phyloP scores from a whole-genome alignment of 2,888 invertebrate genomes.

The Epistrophe grossulariae region DNA sequence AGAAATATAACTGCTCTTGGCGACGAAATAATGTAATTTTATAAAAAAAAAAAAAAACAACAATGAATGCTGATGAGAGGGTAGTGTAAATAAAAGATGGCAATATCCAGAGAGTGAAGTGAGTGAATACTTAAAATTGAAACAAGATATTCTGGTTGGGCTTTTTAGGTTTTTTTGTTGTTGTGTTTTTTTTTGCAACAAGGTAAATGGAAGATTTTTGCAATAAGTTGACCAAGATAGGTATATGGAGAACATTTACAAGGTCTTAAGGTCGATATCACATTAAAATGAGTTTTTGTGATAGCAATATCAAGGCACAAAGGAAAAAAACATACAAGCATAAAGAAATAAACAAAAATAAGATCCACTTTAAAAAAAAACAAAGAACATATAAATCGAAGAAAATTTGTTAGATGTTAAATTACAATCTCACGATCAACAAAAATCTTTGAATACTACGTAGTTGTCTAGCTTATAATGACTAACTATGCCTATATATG shows the following conservation, averaged over 20 bases:
- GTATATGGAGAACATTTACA: conserved; percentile 1
- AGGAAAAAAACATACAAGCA: not conserved
- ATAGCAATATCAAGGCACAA: not conserved
- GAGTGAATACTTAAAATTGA: conserved; percentile 5
- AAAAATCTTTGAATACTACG: too few species aligned
- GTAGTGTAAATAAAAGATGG: conserved; percentile 16
- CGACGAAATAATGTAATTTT: conserved; percentile 32
- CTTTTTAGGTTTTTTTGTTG: not conserved
- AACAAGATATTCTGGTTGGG: conserved; percentile 56
- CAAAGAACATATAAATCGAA: not conserved
- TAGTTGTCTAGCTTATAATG: too few species aligned
- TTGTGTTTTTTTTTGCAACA: not conserved
- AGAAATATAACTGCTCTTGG: conserved; percentile 23
- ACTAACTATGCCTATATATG: too few species aligned
- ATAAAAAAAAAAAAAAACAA: not conserved
- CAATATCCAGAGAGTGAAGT: conserved; percentile 8
- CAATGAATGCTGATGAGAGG: conserved; percentile 11
- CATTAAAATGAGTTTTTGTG: not conserved
- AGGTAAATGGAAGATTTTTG: conserved; percentile 27
- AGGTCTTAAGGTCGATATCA: conserved; percentile 29
- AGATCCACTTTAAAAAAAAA: not conserved
- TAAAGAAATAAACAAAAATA: not conserved
- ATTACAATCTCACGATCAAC: too few species aligned
- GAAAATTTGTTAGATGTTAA: too few species aligned
- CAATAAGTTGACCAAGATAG: conserved; percentile 4